These are phyloP conservation scores for Thymelicus lineola DNA, from an alignment of 2,888 invertebrate species.

Conservation along the genomic window DNA sequence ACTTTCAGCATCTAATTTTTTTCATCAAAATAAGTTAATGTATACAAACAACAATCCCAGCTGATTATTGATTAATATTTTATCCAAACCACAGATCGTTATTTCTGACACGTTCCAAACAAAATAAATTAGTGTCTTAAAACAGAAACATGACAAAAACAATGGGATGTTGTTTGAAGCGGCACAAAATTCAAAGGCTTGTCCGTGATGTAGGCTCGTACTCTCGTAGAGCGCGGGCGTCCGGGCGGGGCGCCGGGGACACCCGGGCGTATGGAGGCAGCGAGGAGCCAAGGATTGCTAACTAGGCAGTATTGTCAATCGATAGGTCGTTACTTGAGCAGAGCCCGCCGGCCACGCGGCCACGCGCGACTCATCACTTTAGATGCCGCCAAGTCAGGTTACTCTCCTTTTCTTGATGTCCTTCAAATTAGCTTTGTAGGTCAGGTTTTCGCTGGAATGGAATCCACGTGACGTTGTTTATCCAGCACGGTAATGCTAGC, in stretches of 20 bases:
- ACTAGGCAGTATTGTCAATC: constrained; percentile 84
- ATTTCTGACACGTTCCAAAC: no score
- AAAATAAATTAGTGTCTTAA: no score
- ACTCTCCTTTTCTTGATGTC: constrained; percentile 85
- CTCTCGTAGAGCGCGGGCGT: constrained; percentile 47
- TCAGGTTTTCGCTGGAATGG: constrained; percentile 79
- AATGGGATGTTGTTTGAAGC: constrained; percentile 12
- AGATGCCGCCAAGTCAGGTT: constrained; percentile 83
- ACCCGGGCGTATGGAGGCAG: constrained; percentile 44
- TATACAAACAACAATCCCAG: no score
- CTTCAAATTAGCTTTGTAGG: constrained; percentile 86
- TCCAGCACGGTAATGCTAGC: constrained; percentile 53
- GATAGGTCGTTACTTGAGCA: constrained; percentile 81
- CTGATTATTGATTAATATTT: no score
- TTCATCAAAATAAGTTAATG: no score
- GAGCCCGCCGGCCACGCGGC: constrained; percentile 65
- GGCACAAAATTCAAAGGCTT: constrained; percentile 22
- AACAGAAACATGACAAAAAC: not conserved
- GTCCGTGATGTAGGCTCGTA: constrained; percentile 40
- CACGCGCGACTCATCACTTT: constrained; percentile 83
- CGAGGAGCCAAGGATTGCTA: constrained; percentile 63
- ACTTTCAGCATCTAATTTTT: no score
- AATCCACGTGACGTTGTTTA: constrained; percentile 81
- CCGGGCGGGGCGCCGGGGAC: constrained; percentile 33
- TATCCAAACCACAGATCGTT: no score